These are phyloP conservation scores for Mechanitis mazaeus DNA, from an alignment of 2,888 invertebrate species.

Conservation along the genomic window DNA sequence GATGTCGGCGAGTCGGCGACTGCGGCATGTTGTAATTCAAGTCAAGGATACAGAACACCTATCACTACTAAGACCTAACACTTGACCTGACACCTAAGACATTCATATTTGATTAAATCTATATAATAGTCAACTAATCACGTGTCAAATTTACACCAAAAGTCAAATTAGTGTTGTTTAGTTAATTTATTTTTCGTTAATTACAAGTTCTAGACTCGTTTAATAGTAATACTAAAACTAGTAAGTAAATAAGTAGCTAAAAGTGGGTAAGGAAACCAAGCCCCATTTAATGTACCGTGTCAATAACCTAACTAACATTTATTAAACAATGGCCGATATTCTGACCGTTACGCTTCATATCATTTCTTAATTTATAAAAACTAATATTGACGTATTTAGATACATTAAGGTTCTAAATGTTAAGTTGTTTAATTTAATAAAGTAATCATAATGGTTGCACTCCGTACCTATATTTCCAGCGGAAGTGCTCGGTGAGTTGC, in stretches of 20 bases:
- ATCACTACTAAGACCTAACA: not conserved
- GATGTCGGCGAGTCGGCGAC: slow-evolving; percentile 20
- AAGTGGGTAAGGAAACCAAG: slow-evolving; percentile 47
- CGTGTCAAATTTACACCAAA: no score
- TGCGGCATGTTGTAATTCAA: slow-evolving; percentile 10
- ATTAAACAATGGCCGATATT: slow-evolving; percentile 43
- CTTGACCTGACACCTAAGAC: not conserved
- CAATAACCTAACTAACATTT: slow-evolving; percentile 8
- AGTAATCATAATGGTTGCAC: no score
- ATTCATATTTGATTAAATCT: not conserved
- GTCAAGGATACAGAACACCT: slow-evolving; percentile 3
- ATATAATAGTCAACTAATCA: no score
- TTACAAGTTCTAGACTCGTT: not conserved
- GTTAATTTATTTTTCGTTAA: no score
- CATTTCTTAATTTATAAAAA: no score
- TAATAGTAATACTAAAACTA: not conserved
- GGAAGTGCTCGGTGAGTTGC: no score
- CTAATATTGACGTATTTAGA: no score
- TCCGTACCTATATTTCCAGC: no score
- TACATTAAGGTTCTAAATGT: no score
- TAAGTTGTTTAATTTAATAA: no score
- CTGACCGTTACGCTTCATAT: no score
- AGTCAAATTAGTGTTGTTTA: no score
- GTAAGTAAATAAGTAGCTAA: slow-evolving; percentile 2
- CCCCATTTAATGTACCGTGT: slow-evolving; percentile 43